phyloP scores from a whole-genome alignment of 2,888 invertebrate genomes.

The Clostera curtula region DNA sequence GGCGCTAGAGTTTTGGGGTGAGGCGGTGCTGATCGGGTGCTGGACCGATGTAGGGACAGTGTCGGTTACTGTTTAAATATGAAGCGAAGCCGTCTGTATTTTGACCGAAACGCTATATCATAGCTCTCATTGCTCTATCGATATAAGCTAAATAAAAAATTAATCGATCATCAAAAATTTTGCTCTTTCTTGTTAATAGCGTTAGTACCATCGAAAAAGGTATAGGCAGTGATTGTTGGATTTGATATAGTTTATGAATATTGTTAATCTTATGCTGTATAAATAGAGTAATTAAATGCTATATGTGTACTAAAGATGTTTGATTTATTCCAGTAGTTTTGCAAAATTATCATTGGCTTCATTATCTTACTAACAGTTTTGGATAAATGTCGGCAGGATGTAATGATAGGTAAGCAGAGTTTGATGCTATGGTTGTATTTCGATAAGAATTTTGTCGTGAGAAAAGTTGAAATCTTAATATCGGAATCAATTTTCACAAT shows the following conservation, averaged over 20 bases:
- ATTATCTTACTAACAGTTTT: constrained; percentile 40
- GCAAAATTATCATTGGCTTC: constrained; percentile 33
- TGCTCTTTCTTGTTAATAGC: constrained; percentile 68
- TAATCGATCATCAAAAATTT: constrained; percentile 55
- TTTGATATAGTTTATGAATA: constrained; percentile 75
- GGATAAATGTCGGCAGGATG: constrained; percentile 41
- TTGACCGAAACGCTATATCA: too few relatives aligned
- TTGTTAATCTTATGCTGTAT: constrained; percentile 75
- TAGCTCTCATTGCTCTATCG: constrained; percentile 40
- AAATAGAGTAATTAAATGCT: constrained; percentile 75
- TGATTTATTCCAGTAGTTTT: constrained; percentile 63
- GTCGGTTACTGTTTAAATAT: too few relatives aligned
- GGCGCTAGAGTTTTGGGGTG: too few relatives aligned
- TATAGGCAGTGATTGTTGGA: constrained; percentile 74
- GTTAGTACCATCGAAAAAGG: constrained; percentile 68
- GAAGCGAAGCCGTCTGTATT: too few relatives aligned
- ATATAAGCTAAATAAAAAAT: constrained; percentile 38
- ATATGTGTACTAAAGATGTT: constrained; percentile 68
- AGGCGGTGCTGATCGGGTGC: too few relatives aligned
- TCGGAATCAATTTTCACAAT: too few relatives aligned
- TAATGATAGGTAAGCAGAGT: constrained; percentile 58
- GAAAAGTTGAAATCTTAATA: too few relatives aligned
- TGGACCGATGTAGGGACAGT: too few relatives aligned
- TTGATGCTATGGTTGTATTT: constrained; percentile 41
- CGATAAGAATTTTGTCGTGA: constrained; percentile 29